A percentile compares a stretch with the other conserved stretches of the same genome.
Evolutionary conservation across 2,113 vertebrate species (phyloP).

Genomic region (Acrocephalus kingi): DNA sequence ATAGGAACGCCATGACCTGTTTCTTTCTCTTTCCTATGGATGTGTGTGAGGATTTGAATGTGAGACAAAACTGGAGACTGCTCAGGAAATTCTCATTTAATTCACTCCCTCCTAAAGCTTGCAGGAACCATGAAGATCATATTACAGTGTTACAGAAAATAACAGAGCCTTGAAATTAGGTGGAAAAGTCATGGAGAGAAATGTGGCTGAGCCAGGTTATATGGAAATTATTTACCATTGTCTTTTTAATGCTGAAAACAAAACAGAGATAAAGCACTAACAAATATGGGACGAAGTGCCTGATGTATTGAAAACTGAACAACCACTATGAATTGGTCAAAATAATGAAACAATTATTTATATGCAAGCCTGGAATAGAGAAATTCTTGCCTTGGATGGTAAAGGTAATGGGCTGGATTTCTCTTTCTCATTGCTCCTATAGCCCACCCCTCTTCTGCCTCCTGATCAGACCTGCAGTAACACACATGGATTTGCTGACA

Average conservation of each 20-base stretch:
- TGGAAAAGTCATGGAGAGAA: not conserved
- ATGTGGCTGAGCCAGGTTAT: not conserved
- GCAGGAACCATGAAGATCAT: not conserved
- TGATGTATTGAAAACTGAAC: not conserved
- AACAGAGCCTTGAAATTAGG: slow-evolving; percentile 10
- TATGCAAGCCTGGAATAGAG: not conserved
- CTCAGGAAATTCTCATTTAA: slow-evolving; percentile 9
- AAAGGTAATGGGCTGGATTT: not conserved
- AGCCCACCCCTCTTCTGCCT: not conserved
- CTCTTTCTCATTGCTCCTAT: not conserved
- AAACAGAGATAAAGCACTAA: not conserved
- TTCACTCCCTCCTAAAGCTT: not conserved
- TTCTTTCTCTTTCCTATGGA: not conserved
- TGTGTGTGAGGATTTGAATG: not conserved
- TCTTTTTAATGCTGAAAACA: not conserved
- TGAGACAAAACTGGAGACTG: not conserved
- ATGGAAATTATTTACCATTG: not conserved
- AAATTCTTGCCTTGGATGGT: not conserved
- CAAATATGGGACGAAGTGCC: not conserved
- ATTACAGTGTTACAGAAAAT: not conserved
- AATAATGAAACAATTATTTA: not conserved
- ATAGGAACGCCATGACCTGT: not conserved
- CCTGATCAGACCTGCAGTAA: not conserved
- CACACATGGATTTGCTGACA: not conserved
- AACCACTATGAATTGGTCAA: not conserved